Evolutionary conservation across 2,888 invertebrate genomes (phyloP).

Genomic region (Sialis fuliginosa): DNA sequence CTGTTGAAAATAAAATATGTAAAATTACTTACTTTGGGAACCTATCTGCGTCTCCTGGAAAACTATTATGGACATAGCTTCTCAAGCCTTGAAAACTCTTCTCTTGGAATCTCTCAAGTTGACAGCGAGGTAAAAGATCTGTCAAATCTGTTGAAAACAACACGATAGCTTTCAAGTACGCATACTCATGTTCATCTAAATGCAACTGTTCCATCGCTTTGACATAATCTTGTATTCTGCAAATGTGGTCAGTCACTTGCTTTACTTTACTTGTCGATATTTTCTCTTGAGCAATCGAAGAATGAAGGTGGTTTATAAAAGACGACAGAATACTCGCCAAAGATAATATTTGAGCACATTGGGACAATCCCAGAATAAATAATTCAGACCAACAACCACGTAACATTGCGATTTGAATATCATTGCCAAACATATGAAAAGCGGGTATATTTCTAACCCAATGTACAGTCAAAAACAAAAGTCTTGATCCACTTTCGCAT

Average conservation of each 20-base stretch:
- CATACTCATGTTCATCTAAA: slow-evolving; percentile 71
- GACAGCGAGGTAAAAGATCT: slow-evolving; percentile 26
- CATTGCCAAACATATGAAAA: slow-evolving; percentile 63
- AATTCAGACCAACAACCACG: slow-evolving; percentile 85
- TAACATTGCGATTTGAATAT: slow-evolving; percentile 67
- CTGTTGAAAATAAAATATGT: slow-evolving; percentile 12
- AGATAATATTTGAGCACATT: slow-evolving; percentile 62
- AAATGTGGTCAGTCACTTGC: slow-evolving; percentile 61
- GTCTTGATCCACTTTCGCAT: slow-evolving; percentile 85
- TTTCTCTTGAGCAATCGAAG: slow-evolving; percentile 54
- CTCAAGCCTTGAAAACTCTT: slow-evolving; percentile 39
- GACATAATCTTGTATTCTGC: slow-evolving; percentile 68
- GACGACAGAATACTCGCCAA: slow-evolving; percentile 68
- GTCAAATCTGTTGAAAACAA: slow-evolving; percentile 38
- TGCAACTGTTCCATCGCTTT: slow-evolving; percentile 53
- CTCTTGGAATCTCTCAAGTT: slow-evolving; percentile 41
- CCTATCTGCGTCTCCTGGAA: slow-evolving; percentile 30
- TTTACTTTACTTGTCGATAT: slow-evolving; percentile 59
- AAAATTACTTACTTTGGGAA: slow-evolving; percentile 27
- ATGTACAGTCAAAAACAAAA: slow-evolving; percentile 77
- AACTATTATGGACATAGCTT: slow-evolving; percentile 25
- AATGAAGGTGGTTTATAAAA: slow-evolving; percentile 63
- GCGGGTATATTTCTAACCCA: slow-evolving; percentile 77
- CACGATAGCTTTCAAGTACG: slow-evolving; percentile 68
- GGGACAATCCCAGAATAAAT: slow-evolving; percentile 78